Percentiles rank a stretch among this genome's conserved stretches.
phyloP scores from a whole-genome alignment of 2,888 invertebrate genomes.

The Fissipunctia ypsillon region DNA sequence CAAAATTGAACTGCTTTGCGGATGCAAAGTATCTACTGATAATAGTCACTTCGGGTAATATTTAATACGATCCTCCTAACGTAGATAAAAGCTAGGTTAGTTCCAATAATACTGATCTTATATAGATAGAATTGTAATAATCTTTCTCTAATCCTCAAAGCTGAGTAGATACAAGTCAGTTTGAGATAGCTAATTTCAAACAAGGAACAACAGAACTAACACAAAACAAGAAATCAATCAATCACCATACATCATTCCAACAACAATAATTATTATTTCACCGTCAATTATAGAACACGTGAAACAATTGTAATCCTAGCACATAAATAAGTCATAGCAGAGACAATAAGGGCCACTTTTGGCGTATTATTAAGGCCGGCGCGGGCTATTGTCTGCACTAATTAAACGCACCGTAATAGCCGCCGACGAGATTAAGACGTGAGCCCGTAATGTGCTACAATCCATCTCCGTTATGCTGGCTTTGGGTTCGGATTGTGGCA shows the following conservation, averaged over 20 bases:
- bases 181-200: conserved; percentile 25
- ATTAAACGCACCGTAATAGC: conserved; percentile 87
- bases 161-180: conserved; percentile 13
- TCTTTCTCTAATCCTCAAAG: conserved; percentile 16
- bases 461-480: conserved; percentile 86
- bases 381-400: conserved; percentile 82
- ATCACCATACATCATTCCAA: conserved; percentile 47
- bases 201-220: conserved; percentile 14
- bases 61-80: background rate
- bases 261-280: conserved; percentile 59
- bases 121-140: conserved; percentile 2
- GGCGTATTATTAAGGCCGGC: conserved; percentile 77
- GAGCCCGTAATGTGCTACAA: conserved; percentile 84
- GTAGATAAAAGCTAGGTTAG: conserved; percentile 7
- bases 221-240: conserved; percentile 41
- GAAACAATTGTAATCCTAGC: conserved; percentile 50
- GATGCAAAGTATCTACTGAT: background rate
- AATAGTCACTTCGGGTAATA: background rate
- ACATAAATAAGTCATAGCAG: conserved; percentile 56
- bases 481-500: conserved; percentile 63
- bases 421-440: conserved; percentile 85
- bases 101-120: conserved; percentile 17
- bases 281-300: conserved; percentile 45
- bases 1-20: background rate
- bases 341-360: conserved; percentile 62